Conservation (phyloP, 1,140 invertebrate genomes). For the Neodiprion virginianus region DNA sequence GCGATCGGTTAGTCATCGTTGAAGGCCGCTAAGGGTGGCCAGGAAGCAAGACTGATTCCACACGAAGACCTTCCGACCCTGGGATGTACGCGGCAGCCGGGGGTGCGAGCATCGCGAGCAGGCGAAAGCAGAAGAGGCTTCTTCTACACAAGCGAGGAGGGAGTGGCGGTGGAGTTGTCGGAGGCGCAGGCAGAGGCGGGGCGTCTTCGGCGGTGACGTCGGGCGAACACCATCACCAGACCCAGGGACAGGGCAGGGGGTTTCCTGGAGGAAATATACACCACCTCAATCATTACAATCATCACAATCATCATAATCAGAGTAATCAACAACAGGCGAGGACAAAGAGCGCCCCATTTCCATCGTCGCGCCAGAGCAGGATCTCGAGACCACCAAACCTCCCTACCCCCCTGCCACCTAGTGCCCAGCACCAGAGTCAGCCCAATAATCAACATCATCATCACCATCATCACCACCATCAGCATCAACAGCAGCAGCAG, state of each 20-base stretch:
- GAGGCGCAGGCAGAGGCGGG: not conserved
- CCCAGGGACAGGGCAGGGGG: not conserved
- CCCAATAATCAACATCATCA: not conserved
- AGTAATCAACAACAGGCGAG: not conserved
- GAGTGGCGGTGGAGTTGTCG: conserved; percentile 25
- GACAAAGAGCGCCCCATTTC: conserved; percentile 1
- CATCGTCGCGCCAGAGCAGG: not conserved
- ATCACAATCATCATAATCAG: not conserved
- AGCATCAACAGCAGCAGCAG: conserved; percentile 34
- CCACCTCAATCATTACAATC: too few relatives aligned
- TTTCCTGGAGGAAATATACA: too few relatives aligned
- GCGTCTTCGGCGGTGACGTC: not conserved
- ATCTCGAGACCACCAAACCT: not conserved
- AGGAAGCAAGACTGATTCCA: too few relatives aligned
- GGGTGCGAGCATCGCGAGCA: conserved; percentile 54
- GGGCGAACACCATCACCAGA: not conserved
- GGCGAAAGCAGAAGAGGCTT: conserved; percentile 54
- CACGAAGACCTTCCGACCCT: not conserved
- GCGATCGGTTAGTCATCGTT: too few relatives aligned
- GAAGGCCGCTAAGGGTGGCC: too few relatives aligned
- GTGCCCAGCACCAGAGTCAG: conserved; percentile 23
- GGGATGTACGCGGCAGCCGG: conserved; percentile 57
- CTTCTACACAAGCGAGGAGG: conserved; percentile 45
- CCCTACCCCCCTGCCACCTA: not conserved
- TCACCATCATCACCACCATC: not conserved